These are phyloP conservation scores for Drosophila trichaetosa DNA, from an alignment of 2,888 invertebrate species.

Conservation along the genomic window DNA sequence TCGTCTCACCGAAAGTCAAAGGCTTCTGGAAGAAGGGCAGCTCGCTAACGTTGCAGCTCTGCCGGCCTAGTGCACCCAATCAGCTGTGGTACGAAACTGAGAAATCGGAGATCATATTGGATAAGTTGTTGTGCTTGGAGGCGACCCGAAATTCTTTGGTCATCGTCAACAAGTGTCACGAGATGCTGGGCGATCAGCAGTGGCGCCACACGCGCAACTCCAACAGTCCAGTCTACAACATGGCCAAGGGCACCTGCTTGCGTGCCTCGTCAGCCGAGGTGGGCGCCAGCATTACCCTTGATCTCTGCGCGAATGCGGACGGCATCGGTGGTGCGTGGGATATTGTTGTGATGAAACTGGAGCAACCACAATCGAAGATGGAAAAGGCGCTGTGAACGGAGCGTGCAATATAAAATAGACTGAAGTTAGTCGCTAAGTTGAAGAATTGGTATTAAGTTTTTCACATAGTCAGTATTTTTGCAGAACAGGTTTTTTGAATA, in stretches of 20 bases:
- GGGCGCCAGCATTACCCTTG: constrained; percentile 87
- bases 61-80: constrained; percentile 88
- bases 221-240: constrained; percentile 92
- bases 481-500: constrained; percentile 9
- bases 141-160: constrained; percentile 88
- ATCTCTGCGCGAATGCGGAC: constrained; percentile 87
- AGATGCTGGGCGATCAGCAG: constrained; percentile 95
- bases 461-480: constrained; percentile 63
- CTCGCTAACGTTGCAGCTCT: constrained; percentile 88
- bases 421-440: constrained; percentile 58
- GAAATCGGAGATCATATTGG: constrained; percentile 92
- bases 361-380: constrained; percentile 28
- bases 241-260: constrained; percentile 94
- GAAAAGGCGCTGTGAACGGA: constrained; percentile 51
- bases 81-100: constrained; percentile 92
- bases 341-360: constrained; percentile 44
- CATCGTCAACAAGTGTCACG: constrained; percentile 95
- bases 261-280: constrained; percentile 86
- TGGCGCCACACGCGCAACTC: constrained; percentile 93
- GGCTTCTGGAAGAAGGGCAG: constrained; percentile 89
- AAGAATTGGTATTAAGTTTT: constrained; percentile 60
- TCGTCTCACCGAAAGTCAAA: constrained; percentile 84
- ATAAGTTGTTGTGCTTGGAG: constrained; percentile 94
- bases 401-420: constrained; percentile 48
- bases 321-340: constrained; percentile 78